Evolutionary conservation across 2,797 vertebrate species (phyloP), one percentile per base, ranked within the genome.

Genomic region (Neosilurus hyrtlii): DNA sequence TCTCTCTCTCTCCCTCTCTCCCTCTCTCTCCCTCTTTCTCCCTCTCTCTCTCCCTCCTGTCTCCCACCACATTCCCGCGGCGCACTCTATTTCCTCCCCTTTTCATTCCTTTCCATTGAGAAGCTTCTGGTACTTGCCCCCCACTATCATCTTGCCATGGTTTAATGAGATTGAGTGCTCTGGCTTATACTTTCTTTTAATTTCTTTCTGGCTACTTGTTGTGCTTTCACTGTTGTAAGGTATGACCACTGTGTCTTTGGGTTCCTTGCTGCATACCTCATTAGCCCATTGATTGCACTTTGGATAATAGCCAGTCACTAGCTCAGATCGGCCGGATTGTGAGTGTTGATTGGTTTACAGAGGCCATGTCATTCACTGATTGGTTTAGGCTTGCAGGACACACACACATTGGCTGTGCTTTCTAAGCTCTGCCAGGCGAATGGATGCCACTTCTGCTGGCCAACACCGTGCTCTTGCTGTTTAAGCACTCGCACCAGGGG

Each of bases 231-330:
- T 61, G 15, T 57, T 65, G 57, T 57, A 54, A 71, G n/a, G 49
- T 79, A 20, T 52, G 67, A 83, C 63, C 35, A n/a, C 56, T 83
- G 77, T 62, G 35, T 79, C 70, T 77, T 77, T 78, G 54, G 61
- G 20, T 80, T 79, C 59, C 80, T 84, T 79, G 65, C 66, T 65
- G 79, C 56, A 62, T 78, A 65, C 67, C 75, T 85, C 79, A 78
- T 85, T 85, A 85, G 66, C 14, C 84, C 73, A 82, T 83, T 79
- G 83, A 65, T 79, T 86, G 83, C 84, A 63, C 35, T 66, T 83
- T 76, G 82, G 85, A 75, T 63, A 62, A 56, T 62, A 72, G 77
- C 72, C 70, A 73, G 43, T 63, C 77, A 80, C 74, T 82, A 76
- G 62, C 71, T 61, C 56, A 63, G 62, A 78, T 11, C 20, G 61